Conservation (phyloP, 2,113 vertebrate genomes). For the Mohoua ochrocephala region DNA sequence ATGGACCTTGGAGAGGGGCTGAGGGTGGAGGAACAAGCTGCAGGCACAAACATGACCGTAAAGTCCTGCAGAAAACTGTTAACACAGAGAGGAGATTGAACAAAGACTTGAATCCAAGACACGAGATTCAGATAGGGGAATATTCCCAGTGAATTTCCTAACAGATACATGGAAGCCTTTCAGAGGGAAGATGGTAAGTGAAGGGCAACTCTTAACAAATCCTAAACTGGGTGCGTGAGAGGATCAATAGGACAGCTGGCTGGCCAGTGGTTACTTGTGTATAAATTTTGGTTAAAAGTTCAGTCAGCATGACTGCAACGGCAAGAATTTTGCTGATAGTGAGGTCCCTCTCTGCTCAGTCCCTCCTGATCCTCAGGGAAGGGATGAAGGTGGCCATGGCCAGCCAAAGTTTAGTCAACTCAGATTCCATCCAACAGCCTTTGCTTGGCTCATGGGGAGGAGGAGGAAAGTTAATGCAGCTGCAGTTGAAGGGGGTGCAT, state of each 20-base stretch:
- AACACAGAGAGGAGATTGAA: not conserved
- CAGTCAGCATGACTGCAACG: not conserved
- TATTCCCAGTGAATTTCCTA: not conserved
- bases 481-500: not conserved
- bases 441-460: not conserved
- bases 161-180: not conserved
- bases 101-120: not conserved
- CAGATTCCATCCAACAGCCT: not conserved
- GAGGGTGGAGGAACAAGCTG: not conserved
- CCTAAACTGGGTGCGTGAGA: not conserved
- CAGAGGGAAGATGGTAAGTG: not conserved
- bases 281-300: not conserved
- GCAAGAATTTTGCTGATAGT: not conserved
- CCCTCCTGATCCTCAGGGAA: not conserved
- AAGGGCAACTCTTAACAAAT: not conserved
- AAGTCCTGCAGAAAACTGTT: not conserved
- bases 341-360: not conserved
- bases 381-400: not conserved
- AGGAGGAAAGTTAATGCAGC: not conserved
- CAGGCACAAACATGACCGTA: not conserved
- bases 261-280: not conserved
- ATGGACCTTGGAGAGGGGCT: not conserved
- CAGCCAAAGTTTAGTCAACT: not conserved
- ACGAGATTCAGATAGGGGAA: rapidly evolving
- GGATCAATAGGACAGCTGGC: not conserved